Base-by-base conservation (phyloP, 1,140 invertebrate species). In the Caerostris darwini region DNA sequence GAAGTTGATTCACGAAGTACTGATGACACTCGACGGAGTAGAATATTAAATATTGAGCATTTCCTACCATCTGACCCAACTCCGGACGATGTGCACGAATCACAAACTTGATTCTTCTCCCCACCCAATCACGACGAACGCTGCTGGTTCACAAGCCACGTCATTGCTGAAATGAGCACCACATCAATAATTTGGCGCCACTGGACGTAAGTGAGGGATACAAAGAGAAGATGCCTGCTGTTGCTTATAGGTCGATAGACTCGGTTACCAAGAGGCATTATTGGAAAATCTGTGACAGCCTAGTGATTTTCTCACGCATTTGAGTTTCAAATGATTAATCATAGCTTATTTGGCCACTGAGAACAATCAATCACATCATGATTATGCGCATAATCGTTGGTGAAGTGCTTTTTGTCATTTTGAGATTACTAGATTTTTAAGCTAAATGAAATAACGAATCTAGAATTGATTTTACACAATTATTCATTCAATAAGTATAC, bases 101-200 rank as follows among this genome's bases (percentile, higher is more conserved):
- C 12, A 69, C 53, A 81, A 67, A 81, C 71, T 89, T 81, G 89
- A 90, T 90, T 58, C 87, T 58, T 77, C 69, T 61, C 69, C 8
- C 89, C 89, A 59, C n/a, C 89, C 89, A 90, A 90, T 90, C 89
- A 90, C 89, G 89, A 59, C 71, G 3, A 81, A 81, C 67, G n/a
- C 89, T 17, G 90, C 77, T 81, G 90, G 8, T 69, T 82, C 90
- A 54, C 58, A 77, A 67, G 90, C 90, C 90, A 92, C 90, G 90
- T 92, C 90, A 92, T 85, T 64, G 77, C 58, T 58, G n/a, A 85
- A 92, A 92, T 85, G 90, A 92, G 90, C 64, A 93, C 82, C 56
- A 77, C 83, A 93, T 93, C 92, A 93, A 93, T 93, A 93, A 93
- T 93, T 93, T 87, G 92, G 92, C 92, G 92, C 92, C 92, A 87